Evolutionary conservation across 2,113 vertebrate genomes (phyloP), one percentile per base, ranked within the genome.

Genomic region (Rostratula benghalensis): DNA sequence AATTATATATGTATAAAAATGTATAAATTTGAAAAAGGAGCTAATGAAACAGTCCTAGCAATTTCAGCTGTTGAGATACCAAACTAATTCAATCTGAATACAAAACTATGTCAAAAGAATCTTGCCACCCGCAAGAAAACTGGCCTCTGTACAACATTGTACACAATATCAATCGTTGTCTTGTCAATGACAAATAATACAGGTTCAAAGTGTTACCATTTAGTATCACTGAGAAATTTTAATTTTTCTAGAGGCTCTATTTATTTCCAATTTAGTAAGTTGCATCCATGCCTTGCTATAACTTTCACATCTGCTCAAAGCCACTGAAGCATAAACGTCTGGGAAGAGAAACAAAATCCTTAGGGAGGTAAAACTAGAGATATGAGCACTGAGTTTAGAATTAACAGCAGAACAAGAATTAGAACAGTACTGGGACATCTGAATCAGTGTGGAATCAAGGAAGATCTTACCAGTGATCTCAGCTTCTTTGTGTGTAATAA

Each of bases 181-280:
- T 54, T 51, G 13, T 20, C 85, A 80, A 91, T 90, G 81, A 45
- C 64, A 54, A 92, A 95, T 97, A 95, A 95, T 14, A 59, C 37
- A 79, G 78, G 35, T 22, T 50, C 21, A 71, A 86, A 63, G 16
- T 60, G 28, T 24, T 95, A 28, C 21, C 35, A 93, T 37, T 90
- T 89, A 83, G 65, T 41, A 85, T 20, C 56, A 61, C 25, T 39
- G 84, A 45, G 6, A 71, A 63, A 53, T 59, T 67, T 39, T 69
- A 37, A 12, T 89, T 84, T 82, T 83, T 27, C 11, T 43, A 71
- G 51, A 12, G 45, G 80, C 14, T 13, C 3, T 37, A 46, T n/a
- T 83, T 93, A 65, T 65, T 93, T 80, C 48, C 43, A 88, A 90
- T 43, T 41, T 48, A 70, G 11, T 30, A 60, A 84, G 18, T 69